Base-by-base conservation (phyloP, 2,888 invertebrate species). In the Acrobasis consociella region DNA sequence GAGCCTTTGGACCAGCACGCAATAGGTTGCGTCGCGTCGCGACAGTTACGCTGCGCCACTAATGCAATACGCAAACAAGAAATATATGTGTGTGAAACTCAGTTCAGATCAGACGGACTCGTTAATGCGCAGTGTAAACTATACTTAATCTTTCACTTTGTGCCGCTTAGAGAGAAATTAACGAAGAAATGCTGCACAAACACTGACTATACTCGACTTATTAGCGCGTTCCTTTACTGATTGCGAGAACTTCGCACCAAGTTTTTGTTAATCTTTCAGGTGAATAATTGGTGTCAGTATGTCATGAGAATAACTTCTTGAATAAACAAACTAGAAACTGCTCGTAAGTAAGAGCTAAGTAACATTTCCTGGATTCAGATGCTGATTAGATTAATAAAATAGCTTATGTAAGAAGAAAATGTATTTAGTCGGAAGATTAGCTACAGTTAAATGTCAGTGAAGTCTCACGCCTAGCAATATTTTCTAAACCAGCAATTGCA, bases 91-190 rank as follows among this genome's bases (percentile, higher is more conserved):
- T 87, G 89, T 88, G 89, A 89, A 91, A 85, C 85, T 81, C 80
- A 85, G 86, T 85, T 83, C 86, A 82, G 73, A 88, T 85, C 83
- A 76, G 77, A 82, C 77, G 73, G 74, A 78, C 77, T 77, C 73
- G 87, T 82, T 89, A 91, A 91, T 82, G 68, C 71, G 69, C 69
- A 77, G 74, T 70, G 84, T 78, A 88, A 86, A 89, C 87, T 72
- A 72, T 73, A 81, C 81, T 87, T 90, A 89, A 89, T 91, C 84
- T 85, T 87, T 87, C 87, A 87, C 87, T 91, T 89, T 90, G 84
- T 86, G 74, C 80, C 80, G 82, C 84, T 87, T 86, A 86, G 72
- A 86, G 76, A 81, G 71, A 83, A 87, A 89, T 90, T 89, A 88
- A 87, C 88, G 77, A 82, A 83, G 80, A 84, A 83, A 83, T 82